Base-by-base conservation (phyloP, 2,888 invertebrate species). In the Panzeria rudis region DNA sequence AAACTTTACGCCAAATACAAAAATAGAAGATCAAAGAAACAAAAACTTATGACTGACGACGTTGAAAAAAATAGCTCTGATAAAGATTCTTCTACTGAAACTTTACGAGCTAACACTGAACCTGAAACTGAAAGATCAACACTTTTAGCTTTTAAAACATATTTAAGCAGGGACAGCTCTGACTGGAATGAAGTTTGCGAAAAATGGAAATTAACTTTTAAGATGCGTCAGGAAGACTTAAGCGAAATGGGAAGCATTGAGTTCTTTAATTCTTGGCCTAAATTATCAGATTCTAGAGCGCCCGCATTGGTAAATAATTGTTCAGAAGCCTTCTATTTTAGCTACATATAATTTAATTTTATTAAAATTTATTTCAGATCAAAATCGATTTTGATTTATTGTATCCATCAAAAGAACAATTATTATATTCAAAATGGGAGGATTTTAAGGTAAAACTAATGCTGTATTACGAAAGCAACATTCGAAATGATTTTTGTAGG, bases 111-210 rank as follows among this genome's bases (percentile, higher is more conserved):
- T 32, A 61, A 59, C n/a, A 78, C 17, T 50, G 47, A 15, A 50
- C 8, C 13, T 71, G 68, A 83, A 66, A 25, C 72, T 61, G 68
- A 85, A 56, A 68, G n/a, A 56, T 20, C 75, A 71, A 79, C 62
- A 41, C 38, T 50, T 59, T 9, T 54, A 20, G 77, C 75, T 0
- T 66, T 47, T 44, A 44, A 66, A 47, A 66, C 29, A 47, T 17
- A 17, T 17, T 66, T 66, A 17, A 68, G 71, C 23, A 73, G 80
- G 23, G 79, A 83, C 17, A 44, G 54, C 17, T 44, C 71, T 32
- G 71, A 86, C 38, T 86, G 86, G 86, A 61, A 52, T 47, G 86
- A 86, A 15, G 83, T 86, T 7, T 54, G 29, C 38, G 79, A 85
- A 29, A 83, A 86, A 69, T 86, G 83, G 80, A 41, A 69, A 71